phyloP scores from a whole-genome alignment of 1,140 invertebrate species.

The Notospermus geniculatus region DNA sequence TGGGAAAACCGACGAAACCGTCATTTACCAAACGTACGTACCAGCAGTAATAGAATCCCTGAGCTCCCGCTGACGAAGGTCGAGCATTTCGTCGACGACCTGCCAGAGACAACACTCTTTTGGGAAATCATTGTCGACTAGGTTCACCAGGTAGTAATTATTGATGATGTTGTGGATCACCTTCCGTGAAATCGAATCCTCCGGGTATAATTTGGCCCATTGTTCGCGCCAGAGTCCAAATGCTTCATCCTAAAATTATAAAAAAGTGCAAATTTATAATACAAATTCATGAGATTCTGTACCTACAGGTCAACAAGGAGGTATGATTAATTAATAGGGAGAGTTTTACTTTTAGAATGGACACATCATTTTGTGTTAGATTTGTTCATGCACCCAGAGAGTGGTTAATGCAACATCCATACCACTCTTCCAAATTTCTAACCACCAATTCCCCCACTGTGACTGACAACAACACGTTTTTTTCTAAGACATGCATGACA shows the following conservation, averaged over 20 bases:
- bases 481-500: no score
- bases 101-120: conserved; percentile 56
- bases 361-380: no score
- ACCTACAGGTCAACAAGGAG: background rate
- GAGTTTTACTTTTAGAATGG: no score
- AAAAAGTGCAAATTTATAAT: background rate
- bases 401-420: no score
- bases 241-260: conserved; percentile 60
- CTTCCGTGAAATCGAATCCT: conserved; percentile 55
- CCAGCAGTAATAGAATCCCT: no score
- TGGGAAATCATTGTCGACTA: conserved; percentile 66
- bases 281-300: background rate
- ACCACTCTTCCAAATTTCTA: no score
- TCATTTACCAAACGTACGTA: no score
- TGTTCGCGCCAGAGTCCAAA: conserved; percentile 63
- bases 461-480: no score
- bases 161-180: conserved; percentile 60
- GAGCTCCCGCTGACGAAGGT: background rate
- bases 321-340: no score
- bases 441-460: no score
- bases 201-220: conserved; percentile 63
- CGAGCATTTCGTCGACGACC: conserved; percentile 45
- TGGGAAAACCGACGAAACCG: no score
- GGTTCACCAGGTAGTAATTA: conserved; percentile 63
- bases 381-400: no score